Conservation (phyloP, 2,797 vertebrate genomes). For the Bufotes viridis region DNA sequence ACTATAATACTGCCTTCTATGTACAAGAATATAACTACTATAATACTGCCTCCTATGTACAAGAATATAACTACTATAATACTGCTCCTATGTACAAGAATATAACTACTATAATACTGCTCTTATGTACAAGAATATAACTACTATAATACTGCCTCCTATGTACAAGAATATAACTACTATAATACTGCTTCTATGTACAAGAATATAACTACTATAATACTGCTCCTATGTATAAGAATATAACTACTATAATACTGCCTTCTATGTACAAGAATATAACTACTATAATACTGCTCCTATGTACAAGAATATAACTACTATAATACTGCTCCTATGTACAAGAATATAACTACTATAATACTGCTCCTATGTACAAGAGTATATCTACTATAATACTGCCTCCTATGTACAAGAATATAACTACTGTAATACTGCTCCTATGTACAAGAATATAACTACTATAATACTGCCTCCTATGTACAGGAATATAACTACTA, state of each 20-base stretch:
- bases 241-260: constrained; percentile 8
- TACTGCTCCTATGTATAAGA: background rate
- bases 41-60: background rate
- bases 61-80: constrained; percentile 3
- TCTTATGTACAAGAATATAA: constrained; percentile 9
- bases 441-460: constrained; percentile 23
- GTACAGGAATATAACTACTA: constrained; percentile 20
- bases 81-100: constrained; percentile 2
- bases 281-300: constrained; percentile 6
- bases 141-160: constrained; percentile 9
- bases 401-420: background rate
- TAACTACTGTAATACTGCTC: constrained; percentile 15
- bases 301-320: background rate
- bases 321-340: constrained; percentile 6
- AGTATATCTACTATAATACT: constrained; percentile 8
- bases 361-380: constrained; percentile 14
- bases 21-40: constrained; percentile 1
- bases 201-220: constrained; percentile 9
- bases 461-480: constrained; percentile 8
- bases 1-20: background rate
- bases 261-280: background rate
- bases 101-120: constrained; percentile 18
- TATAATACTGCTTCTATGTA: constrained; percentile 3
- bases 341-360: constrained; percentile 25
- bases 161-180: constrained; percentile 7